Conservation (phyloP, 1,140 invertebrate genomes). For the Caligus rogercresseyi region DNA sequence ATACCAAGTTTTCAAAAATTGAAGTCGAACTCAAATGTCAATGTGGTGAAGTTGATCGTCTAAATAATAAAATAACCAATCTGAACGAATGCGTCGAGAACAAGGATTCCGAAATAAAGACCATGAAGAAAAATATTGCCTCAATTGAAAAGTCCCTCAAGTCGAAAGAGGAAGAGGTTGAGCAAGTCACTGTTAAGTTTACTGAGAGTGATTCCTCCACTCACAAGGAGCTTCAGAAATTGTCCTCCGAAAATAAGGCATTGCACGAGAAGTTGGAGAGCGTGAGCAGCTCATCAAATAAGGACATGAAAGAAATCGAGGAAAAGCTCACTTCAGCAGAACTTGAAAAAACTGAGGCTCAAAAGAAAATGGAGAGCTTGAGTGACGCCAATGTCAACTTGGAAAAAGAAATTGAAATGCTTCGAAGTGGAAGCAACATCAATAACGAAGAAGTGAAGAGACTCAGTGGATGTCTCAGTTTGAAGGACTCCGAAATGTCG, state of each 20-base stretch:
- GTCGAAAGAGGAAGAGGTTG: not conserved
- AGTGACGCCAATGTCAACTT: not conserved
- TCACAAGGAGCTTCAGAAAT: not conserved
- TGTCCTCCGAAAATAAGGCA: not conserved
- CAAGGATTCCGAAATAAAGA: not conserved
- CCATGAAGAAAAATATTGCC: not conserved
- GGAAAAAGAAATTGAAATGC: constrained; percentile 9
- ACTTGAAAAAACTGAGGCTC: not conserved
- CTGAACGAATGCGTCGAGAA: not conserved
- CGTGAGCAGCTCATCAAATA: not conserved
- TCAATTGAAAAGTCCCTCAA: not conserved
- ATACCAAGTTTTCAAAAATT: not conserved
- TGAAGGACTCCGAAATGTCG: constrained; percentile 8
- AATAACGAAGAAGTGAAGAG: constrained; percentile 15
- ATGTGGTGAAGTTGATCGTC: not conserved
- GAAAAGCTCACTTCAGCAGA: not conserved
- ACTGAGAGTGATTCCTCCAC: not conserved
- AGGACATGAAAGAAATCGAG: not conserved
- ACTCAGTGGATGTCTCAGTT: constrained; percentile 3
- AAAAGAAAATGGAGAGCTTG: not conserved
- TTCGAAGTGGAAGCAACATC: not conserved
- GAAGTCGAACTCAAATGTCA: not conserved
- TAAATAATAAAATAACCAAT: not conserved
- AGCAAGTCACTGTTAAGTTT: not conserved
- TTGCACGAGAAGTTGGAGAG: not conserved